Evolutionary conservation across 2,113 vertebrate genomes (phyloP), one percentile per base, ranked within the genome.

Genomic region (Laterallus jamaicensis): DNA sequence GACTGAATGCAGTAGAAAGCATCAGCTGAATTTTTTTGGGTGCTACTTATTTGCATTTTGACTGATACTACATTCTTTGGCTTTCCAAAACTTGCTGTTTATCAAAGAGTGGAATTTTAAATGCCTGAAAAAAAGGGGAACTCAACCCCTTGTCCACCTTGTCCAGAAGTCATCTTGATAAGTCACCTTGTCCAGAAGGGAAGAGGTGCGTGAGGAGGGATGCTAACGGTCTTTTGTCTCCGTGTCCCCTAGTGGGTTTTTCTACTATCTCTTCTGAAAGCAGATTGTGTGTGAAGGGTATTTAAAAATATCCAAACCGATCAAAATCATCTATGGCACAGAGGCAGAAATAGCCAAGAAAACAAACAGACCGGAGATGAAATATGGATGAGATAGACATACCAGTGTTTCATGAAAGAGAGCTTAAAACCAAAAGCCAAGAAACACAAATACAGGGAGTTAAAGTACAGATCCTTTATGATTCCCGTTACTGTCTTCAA

Each of bases 281-380:
- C 85, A 90, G 82, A 92, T 94, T 96, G 95, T 96, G 81, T 82
- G 54, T 82, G 89, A 86, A 88, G 74, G 74, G 10, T 96, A 80
- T 96, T 90, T 96, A 92, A 96, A 91, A 83, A 79, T 82, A 84
- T 82, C 73, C 95, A 92, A 97, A 97, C 93, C 10, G 80, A 97
- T 96, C 90, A 83, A 78, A 97, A 89, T 92, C 92, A 90, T 97
- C 79, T 58, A 83, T 95, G 86, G 92, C 89, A 75, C 12, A 81
- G 70, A 85, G 68, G 82, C 86, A 96, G 93, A 95, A 93, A 83
- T 95, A 94, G 47, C 58, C 29, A 0, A 66, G 84, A 96, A 94
- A 96, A 87, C 82, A 95, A 97, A 95, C 89, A 95, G 94, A 70
- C 62, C 5, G 4, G 86, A 93, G 91, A 96, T 96, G 95, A 93